phyloP scores from a whole-genome alignment of 2,888 invertebrate genomes.

The Acanthosepion esculentum region DNA sequence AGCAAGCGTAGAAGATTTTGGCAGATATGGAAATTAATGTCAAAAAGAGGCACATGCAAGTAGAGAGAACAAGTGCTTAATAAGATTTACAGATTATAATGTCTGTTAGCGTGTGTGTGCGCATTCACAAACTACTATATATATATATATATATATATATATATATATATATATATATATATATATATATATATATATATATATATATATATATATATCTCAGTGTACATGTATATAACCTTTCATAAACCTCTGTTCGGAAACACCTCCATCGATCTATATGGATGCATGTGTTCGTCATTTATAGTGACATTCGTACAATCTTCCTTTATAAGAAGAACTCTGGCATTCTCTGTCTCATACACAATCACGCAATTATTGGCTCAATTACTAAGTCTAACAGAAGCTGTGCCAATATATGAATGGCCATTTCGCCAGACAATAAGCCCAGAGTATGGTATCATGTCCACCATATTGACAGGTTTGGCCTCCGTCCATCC shows the following conservation, averaged over 20 bases:
- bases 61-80: too few species aligned
- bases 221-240: not conserved
- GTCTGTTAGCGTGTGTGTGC: too few species aligned
- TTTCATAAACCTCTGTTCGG: not conserved
- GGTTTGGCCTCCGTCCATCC: not conserved
- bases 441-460: not conserved
- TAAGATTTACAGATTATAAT: too few species aligned
- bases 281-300: not conserved
- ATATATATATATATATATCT: not conserved
- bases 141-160: not conserved
- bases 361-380: constrained; percentile 7
- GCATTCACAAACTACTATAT: not conserved
- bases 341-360: not conserved
- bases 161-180: not conserved
- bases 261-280: not conserved
- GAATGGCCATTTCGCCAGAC: constrained; percentile 22
- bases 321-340: not conserved
- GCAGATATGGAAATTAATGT: too few species aligned
- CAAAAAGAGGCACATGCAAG: too few species aligned
- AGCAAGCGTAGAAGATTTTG: too few species aligned
- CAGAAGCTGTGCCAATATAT: constrained; percentile 33
- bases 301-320: not conserved
- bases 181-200: not conserved
- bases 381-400: constrained; percentile 10
- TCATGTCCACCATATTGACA: not conserved